Base-by-base conservation (phyloP, 2,888 invertebrate genomes). In the Eupithecia dodoneata region DNA sequence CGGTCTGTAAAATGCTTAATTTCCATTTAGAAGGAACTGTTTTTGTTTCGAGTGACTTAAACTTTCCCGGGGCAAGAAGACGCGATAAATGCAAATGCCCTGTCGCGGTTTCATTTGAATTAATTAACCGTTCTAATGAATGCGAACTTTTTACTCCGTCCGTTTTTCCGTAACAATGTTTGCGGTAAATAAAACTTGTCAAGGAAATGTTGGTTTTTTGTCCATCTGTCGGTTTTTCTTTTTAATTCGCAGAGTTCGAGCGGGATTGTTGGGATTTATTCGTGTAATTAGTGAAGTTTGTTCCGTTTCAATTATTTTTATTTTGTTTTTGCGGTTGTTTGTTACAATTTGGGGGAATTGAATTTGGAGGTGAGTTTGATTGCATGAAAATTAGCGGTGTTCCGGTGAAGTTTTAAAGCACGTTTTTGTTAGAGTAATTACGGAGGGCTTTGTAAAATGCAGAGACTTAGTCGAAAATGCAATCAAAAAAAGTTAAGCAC, bases 131-230 rank as follows among this genome's bases (percentile, higher is more conserved):
- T 90, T 92, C 92, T 95, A 94, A 95, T 95, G 94, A 94, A 89
- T 90, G 88, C 90, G 86, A 93, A 94, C 91, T 94, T 94, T 93
- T 93, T 93, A 90, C 91, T 91, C 91, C 87, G 85, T 81, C 85
- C 86, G 88, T 89, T 89, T 90, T 87, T 88, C 88, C 87, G 90
- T 93, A 93, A 94, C 95, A 94, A 93, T 95, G 94, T 94, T 94
- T 93, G 92, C 93, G 92, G 93, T 94, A 93, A 94, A 94, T 92
- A 94, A 94, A 94, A 94, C 92, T 95, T 94, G 93, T 94, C 92
- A 93, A 92, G 93, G 94, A 93, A 95, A 92, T 92, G 90, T 76
- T 86, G 86, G 88, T 92, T 93, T 92, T 94, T 92, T 89, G 89
- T 90, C 90, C 90, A 91, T 92, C 93, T 92, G 93, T 88, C 87